Evolutionary conservation across 2,113 vertebrate genomes (phyloP), one percentile per base, ranked within the genome.

Genomic region (Chaenogobius annularis): DNA sequence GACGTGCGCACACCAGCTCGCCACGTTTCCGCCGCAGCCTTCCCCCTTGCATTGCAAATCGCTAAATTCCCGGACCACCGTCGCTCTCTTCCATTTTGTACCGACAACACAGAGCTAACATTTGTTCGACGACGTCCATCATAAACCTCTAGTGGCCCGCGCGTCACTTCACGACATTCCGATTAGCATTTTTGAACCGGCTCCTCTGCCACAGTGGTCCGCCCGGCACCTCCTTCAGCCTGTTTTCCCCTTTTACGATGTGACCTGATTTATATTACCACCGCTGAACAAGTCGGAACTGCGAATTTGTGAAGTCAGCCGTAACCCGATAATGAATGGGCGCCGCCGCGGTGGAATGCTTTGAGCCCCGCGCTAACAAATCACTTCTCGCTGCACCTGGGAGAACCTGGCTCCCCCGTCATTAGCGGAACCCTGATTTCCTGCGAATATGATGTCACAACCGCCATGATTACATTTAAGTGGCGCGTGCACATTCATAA

Each of bases 401-500:
- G 69, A 69, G 26, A 73, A 67, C 35, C 31, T 23, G n/a, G n/a
- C n/a, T 48, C n/a, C 61, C 35, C 3, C 47, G 3, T 3, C 70
- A 58, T 77, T 70, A 68, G 26, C 43, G n/a, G 35, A 56, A 40
- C 59, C 59, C 71, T n/a, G 59, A 63, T 68, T 77, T 67, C 75
- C 69, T 59, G 58, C 31, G 66, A 10, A 1, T 1, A 15, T 72
- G 66, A 73, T 70, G 61, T 69, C 23, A 78, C 35, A 52, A 35
- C 40, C 58, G 19, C 14, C 65, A 66, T 58, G 55, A 74, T 74
- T 50, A 23, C 23, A 9, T 40, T 40, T 40, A 40, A 40, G 37
- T 7, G 37, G 23, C 67, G 26, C 14, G 5, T 7, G 20, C 23
- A 5, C 0, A 58, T 23, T 23, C 23, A 54, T 2, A n/a, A 0